Base-by-base conservation (phyloP, 1,140 invertebrate genomes). In the Neoseiulus cucumeris region DNA sequence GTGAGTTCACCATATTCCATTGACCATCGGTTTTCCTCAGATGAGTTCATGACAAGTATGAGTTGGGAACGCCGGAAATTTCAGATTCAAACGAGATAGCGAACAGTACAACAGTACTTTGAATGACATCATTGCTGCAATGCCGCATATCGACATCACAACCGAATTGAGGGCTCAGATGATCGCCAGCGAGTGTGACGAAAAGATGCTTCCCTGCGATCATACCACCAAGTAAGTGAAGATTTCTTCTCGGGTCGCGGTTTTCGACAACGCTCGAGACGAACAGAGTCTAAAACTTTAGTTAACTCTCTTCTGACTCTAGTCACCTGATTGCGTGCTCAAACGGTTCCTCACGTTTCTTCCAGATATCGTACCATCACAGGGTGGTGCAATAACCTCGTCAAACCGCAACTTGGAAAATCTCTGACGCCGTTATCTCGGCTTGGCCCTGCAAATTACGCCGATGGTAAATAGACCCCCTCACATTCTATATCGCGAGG, bases 351-450 rank as follows among this genome's bases (percentile, higher is more conserved):
- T n/a, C n/a, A n/a, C n/a, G n/a, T n/a, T n/a, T n/a, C n/a, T n/a
- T n/a, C 44, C 1, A 79, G 80, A 64, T 93, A 85, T 73, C 74
- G 90, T 65, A 80, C 79, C 0, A 77, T 82, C 18, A 84, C 89
- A 69, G 89, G 89, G 0, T 82, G 80, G 39, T 92, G 90, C 73
- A 92, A 92, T 73, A 90, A 87, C 74, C 72, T 84, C 18, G 65
- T 79, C 6, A 74, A 85, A 69, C 81, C 83, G 4, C 75, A 75
- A 1, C 87, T 80, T 77, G 91, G 89, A 0, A 81, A 72, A 66
- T 70, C 79, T 17, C 70, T 71, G 14, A 72, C 69, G 25, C 72
- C 76, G 42, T 75, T 78, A 64, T 79, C 79, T 64, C 74, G 85
- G 66, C 73, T 87, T 42, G 72, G 86, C 39, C 79, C 80, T 64